These are phyloP conservation scores for Hemistola chrysoprasaria DNA, from an alignment of 2,888 invertebrate genomes.

Conservation along the genomic window DNA sequence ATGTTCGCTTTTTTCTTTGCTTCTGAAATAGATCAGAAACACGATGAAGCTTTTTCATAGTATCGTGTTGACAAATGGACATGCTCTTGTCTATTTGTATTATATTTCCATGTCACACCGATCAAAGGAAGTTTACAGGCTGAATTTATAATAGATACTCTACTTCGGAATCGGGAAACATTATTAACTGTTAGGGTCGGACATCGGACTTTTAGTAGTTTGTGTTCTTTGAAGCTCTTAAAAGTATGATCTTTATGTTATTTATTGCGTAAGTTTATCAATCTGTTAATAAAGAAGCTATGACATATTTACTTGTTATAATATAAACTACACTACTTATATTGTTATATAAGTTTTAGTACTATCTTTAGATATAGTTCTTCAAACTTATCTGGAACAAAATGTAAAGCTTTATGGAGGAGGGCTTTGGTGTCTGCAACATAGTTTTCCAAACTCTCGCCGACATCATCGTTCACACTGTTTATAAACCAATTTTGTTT, in stretches of 20 bases:
- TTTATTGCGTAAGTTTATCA: constrained; percentile 12
- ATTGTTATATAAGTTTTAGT: no score
- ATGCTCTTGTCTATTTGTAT: constrained; percentile 42
- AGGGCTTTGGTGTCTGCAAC: no score
- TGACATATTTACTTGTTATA: no score
- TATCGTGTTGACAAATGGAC: constrained; percentile 52
- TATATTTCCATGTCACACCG: constrained; percentile 43
- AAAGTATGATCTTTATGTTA: constrained; percentile 14
- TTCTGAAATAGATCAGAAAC: constrained; percentile 47
- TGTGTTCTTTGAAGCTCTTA: constrained; percentile 19
- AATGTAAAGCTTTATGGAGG: no score
- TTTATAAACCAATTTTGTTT: no score
- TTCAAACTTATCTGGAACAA: no score
- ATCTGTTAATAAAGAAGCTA: background rate
- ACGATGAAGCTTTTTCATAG: constrained; percentile 38
- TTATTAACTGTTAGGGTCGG: constrained; percentile 36
- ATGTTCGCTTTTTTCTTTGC: constrained; percentile 41
- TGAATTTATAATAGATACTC: constrained; percentile 49
- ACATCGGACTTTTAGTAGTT: constrained; percentile 12
- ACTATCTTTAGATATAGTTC: no score
- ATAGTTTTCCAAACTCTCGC: no score
- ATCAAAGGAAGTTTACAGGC: constrained; percentile 54
- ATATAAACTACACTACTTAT: no score
- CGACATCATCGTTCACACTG: no score
- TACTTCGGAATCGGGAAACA: constrained; percentile 44